Percentiles rank a stretch among this genome's conserved stretches.
Conservation (phyloP, 2,797 vertebrate species). For the Brotula barbata region DNA sequence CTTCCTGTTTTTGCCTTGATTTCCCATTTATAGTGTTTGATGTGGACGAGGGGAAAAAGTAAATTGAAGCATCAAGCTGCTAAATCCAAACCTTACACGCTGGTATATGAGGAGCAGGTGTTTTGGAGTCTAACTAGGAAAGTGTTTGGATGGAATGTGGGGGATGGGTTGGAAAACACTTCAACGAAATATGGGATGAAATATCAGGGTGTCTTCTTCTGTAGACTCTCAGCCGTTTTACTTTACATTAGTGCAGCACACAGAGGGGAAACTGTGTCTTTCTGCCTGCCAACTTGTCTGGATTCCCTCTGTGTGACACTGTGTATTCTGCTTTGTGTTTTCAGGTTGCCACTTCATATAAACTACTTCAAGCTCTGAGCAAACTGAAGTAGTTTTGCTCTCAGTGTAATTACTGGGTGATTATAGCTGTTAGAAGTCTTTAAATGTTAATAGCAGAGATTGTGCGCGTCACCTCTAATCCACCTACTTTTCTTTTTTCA, state of each 20-base stretch:
- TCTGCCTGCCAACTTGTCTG: slow-evolving; percentile 65
- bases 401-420: slow-evolving; percentile 47
- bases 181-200: too few species aligned
- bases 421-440: slow-evolving; percentile 50
- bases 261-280: slow-evolving; percentile 55
- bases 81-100: slow-evolving; percentile 19
- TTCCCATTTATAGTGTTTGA: slow-evolving; percentile 41
- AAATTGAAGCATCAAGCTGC: slow-evolving; percentile 39
- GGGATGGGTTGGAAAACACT: too few species aligned
- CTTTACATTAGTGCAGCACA: slow-evolving; percentile 45
- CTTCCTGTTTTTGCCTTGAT: slow-evolving; percentile 53
- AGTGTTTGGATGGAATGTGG: too few species aligned
- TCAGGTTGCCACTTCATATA: slow-evolving; percentile 55
- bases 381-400: slow-evolving; percentile 6
- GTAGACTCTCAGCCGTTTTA: too few species aligned
- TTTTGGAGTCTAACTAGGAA: slow-evolving; percentile 17
- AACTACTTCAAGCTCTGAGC: slow-evolving; percentile 42
- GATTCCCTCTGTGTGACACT: slow-evolving; percentile 61
- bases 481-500: background rate
- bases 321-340: slow-evolving; percentile 40
- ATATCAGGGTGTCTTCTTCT: slow-evolving; percentile 60
- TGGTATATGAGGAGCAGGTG: slow-evolving; percentile 31
- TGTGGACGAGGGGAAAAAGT: slow-evolving; percentile 44
- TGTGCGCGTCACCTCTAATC: background rate
- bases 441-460: slow-evolving; percentile 1